A percentile compares a stretch with the other conserved stretches of the same genome.
These are phyloP conservation scores for Saccostrea echinata DNA, from an alignment of 1,140 invertebrate genomes.

Conservation along the genomic window DNA sequence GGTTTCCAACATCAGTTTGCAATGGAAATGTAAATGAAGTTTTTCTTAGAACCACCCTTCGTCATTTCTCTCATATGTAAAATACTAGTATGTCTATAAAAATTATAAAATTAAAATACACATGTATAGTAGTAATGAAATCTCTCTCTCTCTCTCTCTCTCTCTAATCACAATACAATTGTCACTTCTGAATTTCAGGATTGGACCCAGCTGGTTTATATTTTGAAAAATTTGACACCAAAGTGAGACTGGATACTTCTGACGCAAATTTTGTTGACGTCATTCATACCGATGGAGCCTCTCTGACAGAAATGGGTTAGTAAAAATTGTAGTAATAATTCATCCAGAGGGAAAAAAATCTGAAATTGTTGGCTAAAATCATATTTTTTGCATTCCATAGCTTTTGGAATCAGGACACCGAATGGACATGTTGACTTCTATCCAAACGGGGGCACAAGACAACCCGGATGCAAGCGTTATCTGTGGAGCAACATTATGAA, in stretches of 20 bases:
- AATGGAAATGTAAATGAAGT: too few relatives aligned
- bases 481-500: slow-evolving; percentile 52
- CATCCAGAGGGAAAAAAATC: neutral
- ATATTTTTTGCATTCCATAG: neutral
- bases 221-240: slow-evolving; percentile 81
- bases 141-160: too few relatives aligned
- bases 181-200: slow-evolving; percentile 77
- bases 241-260: slow-evolving; percentile 77
- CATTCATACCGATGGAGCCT: slow-evolving; percentile 92
- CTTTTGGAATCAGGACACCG: slow-evolving; percentile 61
- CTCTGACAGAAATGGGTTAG: slow-evolving; percentile 83
- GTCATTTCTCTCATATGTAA: too few relatives aligned
- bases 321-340: neutral
- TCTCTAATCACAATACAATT: too few relatives aligned
- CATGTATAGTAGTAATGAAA: too few relatives aligned
- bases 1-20: too few relatives aligned
- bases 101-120: too few relatives aligned
- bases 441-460: slow-evolving; percentile 76
- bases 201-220: slow-evolving; percentile 87
- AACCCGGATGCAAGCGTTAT: slow-evolving; percentile 74
- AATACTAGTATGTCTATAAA: too few relatives aligned
- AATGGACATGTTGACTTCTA: slow-evolving; percentile 92
- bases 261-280: slow-evolving; percentile 97
- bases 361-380: too few relatives aligned
- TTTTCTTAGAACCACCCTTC: too few relatives aligned